Evolutionary conservation across 2,113 vertebrate genomes (phyloP).

Genomic region (Rhinolophus ferrumequinum): DNA sequence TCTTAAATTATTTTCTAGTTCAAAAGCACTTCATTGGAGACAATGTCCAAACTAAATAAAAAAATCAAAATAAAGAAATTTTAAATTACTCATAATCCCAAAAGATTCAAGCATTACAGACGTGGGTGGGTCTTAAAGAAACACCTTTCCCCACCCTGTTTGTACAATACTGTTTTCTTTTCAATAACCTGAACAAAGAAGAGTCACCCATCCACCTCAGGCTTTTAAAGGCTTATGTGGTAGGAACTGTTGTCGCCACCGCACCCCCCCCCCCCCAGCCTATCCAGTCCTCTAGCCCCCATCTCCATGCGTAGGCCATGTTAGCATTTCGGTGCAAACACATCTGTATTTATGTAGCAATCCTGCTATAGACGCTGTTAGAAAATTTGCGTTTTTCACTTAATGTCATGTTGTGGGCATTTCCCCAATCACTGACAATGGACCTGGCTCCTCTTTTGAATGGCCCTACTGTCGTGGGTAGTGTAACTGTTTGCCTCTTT

Average conservation of each 20-base stretch:
- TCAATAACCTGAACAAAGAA: not conserved
- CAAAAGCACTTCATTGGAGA: not conserved
- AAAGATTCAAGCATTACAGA: not conserved
- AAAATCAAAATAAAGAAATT: not conserved
- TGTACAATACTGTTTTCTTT: too few species aligned
- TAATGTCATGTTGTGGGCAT: fast-evolving
- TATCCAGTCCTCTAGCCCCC: fast-evolving
- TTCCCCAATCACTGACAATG: not conserved
- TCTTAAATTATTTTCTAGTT: not conserved
- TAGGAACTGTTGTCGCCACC: fast-evolving
- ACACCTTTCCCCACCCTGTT: not conserved
- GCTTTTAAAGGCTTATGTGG: not conserved
- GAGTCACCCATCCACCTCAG: not conserved
- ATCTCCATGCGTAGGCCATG: fast-evolving
- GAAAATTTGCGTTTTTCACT: fast-evolving
- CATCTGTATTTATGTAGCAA: fast-evolving
- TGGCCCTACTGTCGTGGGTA: not conserved
- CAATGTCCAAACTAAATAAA: not conserved
- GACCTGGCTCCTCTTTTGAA: not conserved
- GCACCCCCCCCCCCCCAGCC: not conserved
- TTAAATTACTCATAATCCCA: not conserved
- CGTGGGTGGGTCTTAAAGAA: not conserved
- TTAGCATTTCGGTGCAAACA: fast-evolving
- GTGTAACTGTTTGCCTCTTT: not conserved
- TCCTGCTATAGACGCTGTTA: fast-evolving